These are phyloP conservation scores for Sprattus sprattus DNA, from an alignment of 2,113 vertebrate genomes.

Conservation along the genomic window DNA sequence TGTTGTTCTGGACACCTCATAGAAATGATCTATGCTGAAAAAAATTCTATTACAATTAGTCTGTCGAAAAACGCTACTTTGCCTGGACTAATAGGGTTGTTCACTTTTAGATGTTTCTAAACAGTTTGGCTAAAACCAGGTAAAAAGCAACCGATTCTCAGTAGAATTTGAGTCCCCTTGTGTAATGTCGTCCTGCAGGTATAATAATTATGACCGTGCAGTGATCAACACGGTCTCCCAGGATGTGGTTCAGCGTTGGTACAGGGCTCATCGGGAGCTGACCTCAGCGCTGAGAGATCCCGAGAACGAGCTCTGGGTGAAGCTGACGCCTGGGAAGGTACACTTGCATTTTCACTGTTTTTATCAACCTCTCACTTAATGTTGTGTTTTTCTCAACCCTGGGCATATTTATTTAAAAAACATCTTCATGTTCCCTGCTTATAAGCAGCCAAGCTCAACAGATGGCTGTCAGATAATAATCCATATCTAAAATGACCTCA, in stretches of 20 bases:
- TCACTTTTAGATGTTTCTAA: background rate
- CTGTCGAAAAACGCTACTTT: too few relatives aligned
- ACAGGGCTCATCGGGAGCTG: constrained; percentile 80
- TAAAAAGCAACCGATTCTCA: background rate
- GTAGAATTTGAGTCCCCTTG: background rate
- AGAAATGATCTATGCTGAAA: too few relatives aligned
- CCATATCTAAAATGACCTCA: too few relatives aligned
- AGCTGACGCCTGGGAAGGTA: constrained; percentile 90
- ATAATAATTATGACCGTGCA: constrained; percentile 92
- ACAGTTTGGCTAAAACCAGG: too few relatives aligned
- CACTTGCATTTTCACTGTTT: background rate
- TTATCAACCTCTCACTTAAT: background rate
- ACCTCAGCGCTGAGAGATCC: constrained; percentile 81
- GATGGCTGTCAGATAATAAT: too few relatives aligned
- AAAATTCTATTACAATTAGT: too few relatives aligned
- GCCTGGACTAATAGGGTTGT: too few relatives aligned
- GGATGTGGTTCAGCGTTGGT: constrained; percentile 82
- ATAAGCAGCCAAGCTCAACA: too few relatives aligned
- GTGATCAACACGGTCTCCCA: constrained; percentile 85
- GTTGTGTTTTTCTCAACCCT: too few relatives aligned
- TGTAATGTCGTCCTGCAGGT: constrained; percentile 64
- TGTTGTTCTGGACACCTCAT: too few relatives aligned
- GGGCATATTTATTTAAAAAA: too few relatives aligned
- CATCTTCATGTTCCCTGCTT: too few relatives aligned
- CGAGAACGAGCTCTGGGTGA: constrained; percentile 91